phyloP scores from a whole-genome alignment of 1,140 invertebrate species.

The Drosophila mojavensis region DNA sequence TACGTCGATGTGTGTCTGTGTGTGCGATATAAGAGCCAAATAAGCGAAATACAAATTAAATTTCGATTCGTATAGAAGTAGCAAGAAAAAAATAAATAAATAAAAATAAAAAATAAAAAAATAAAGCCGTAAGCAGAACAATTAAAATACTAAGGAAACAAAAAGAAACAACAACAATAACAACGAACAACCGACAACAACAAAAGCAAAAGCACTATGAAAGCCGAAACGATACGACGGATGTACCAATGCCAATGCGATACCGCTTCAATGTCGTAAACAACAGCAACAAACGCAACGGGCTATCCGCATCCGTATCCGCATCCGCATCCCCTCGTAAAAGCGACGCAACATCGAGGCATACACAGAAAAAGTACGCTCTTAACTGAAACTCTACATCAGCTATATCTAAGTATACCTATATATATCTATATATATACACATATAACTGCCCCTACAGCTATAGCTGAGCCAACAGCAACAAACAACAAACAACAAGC shows the following conservation, averaged over 20 bases:
- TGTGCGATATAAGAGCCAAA: conserved; percentile 12
- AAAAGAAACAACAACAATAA: conserved; percentile 15
- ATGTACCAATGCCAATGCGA: conserved; percentile 30
- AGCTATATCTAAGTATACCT: neutral
- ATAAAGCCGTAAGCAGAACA: conserved; percentile 24
- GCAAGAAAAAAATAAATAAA: neutral
- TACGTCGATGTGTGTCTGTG: neutral
- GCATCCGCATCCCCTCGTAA: neutral
- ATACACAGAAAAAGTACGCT: conserved; percentile 55
- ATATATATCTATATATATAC: too few species aligned
- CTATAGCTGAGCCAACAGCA: neutral
- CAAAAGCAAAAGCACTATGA: conserved; percentile 46
- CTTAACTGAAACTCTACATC: neutral
- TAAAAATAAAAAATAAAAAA: neutral
- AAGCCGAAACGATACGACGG: conserved; percentile 65
- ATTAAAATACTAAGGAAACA: conserved; percentile 15
- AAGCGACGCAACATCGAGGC: conserved; percentile 44
- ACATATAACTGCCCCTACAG: too few species aligned
- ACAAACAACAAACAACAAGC: neutral
- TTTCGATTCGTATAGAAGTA: conserved; percentile 20
- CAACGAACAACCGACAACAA: conserved; percentile 14
- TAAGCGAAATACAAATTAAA: conserved; percentile 4
- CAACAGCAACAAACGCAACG: conserved; percentile 35
- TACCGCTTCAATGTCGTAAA: conserved; percentile 55
- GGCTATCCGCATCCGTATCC: conserved; percentile 14